Evolutionary conservation across 2,888 invertebrate genomes (phyloP).

Genomic region (Alviniconcha strummeri): DNA sequence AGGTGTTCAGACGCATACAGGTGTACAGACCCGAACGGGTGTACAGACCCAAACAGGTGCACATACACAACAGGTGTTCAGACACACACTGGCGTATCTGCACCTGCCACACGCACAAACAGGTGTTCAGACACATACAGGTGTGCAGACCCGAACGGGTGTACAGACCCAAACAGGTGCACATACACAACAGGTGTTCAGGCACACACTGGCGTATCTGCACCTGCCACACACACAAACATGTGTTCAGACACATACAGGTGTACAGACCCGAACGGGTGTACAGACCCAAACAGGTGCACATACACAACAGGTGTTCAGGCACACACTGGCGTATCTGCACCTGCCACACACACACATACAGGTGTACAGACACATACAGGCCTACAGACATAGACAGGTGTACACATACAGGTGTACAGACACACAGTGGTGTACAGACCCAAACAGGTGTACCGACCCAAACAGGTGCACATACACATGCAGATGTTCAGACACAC

Average conservation of each 20-base stretch:
- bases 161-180: neutral
- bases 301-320: too few relatives aligned
- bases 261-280: neutral
- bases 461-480: neutral
- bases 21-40: neutral
- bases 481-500: too few relatives aligned
- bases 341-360: slow-evolving; percentile 41
- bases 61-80: too few relatives aligned
- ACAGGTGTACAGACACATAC: neutral
- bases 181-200: too few relatives aligned
- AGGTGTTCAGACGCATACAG: neutral
- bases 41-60: neutral
- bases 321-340: too few relatives aligned
- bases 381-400: neutral
- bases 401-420: too few relatives aligned
- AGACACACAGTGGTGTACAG: too few relatives aligned
- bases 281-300: neutral
- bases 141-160: neutral
- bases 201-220: too few relatives aligned
- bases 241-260: too few relatives aligned
- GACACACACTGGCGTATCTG: too few relatives aligned
- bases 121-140: too few relatives aligned
- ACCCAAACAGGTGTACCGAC: neutral
- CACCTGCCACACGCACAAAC: slow-evolving; percentile 41
- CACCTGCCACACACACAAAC: slow-evolving; percentile 41